Base-by-base conservation (phyloP, 1,140 invertebrate genomes). In the Lysiphlebus fabarum region DNA sequence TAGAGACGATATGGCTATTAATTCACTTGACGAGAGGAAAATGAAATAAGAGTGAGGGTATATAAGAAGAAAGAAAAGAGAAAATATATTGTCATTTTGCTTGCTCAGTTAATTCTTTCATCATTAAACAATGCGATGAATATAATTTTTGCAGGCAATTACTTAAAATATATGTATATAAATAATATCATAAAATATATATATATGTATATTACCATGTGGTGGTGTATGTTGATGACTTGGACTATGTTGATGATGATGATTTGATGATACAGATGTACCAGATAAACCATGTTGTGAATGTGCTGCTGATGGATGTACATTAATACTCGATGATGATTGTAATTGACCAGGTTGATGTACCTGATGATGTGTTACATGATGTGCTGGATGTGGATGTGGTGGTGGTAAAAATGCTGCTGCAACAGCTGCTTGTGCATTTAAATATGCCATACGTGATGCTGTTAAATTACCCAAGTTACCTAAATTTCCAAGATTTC, bases 371-470 rank as follows among this genome's bases (percentile, higher is more conserved):
- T 79, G 76, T 44, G 74, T 60, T 68, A 78, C 72, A 59, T 77
- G 76, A 67, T 81, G 76, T 4, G 73, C 74, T 6, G 76, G 72
- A 73, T 83, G 67, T 60, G 81, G 69, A 73, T 82, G 73, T 7
- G 85, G 84, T 61, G 87, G 86, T 14, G 88, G 90, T 62, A 92
- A 81, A 80, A 93, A 93, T 48, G 90, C 90, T 6, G 90, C 90
- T 1, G 90, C 90, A n/a, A 91, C 90, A 8, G 90, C 90, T 17
- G 90, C 90, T 73, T 92, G 90, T 37, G 90, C 90, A 77, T 92
- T 92, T 70, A 92, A 88, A 67, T 91, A 91, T n/a, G 89, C 89
- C 82, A 91, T 90, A 62, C 90, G 79, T 59, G 86, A 88, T 44
- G 90, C 88, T 48, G 85, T 83, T 63, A 83, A 75, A 56, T 81